Conservation (phyloP, 2,797 vertebrate species). For the Rhynchotus rufescens region DNA sequence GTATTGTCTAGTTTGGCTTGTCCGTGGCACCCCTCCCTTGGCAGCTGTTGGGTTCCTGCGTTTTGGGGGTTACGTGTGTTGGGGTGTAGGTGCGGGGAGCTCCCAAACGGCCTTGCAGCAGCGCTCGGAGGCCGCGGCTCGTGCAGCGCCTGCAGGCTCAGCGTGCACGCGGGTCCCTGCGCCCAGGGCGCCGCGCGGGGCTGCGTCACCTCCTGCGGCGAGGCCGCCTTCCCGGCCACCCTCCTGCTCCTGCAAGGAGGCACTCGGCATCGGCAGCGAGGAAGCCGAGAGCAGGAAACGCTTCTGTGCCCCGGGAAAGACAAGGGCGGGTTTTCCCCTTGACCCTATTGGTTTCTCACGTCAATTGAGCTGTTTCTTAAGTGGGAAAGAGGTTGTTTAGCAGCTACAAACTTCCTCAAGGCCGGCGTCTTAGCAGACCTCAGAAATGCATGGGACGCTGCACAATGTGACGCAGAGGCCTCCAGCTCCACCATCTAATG, state of each 20-base stretch:
- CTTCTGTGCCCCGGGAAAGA: not conserved
- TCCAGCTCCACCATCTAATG: not conserved
- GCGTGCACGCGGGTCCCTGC: not conserved
- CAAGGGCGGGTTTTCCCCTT: not conserved
- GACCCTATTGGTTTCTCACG: not conserved
- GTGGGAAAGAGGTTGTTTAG: slow-evolving; percentile 30
- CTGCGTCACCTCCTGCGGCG: not conserved
- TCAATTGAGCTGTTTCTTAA: slow-evolving; percentile 7
- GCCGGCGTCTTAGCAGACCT: slow-evolving; percentile 18
- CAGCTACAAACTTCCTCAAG: slow-evolving; percentile 37
- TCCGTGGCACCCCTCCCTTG: slow-evolving; percentile 15
- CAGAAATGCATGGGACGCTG: slow-evolving; percentile 28
- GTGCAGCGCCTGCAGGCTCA: not conserved
- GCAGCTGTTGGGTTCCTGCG: not conserved
- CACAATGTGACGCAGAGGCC: slow-evolving; percentile 2
- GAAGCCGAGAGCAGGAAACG: not conserved
- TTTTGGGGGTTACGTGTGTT: slow-evolving; percentile 25
- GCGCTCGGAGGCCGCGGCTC: not conserved
- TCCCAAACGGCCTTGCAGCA: slow-evolving; percentile 3
- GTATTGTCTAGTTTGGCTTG: slow-evolving; percentile 38
- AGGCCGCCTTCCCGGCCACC: slow-evolving; percentile 22
- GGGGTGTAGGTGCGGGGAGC: not conserved
- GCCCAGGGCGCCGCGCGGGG: not conserved
- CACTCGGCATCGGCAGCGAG: not conserved
- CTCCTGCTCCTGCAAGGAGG: slow-evolving; percentile 3